Conservation (phyloP, 2,888 invertebrate genomes). For the Microchrysa polita region DNA sequence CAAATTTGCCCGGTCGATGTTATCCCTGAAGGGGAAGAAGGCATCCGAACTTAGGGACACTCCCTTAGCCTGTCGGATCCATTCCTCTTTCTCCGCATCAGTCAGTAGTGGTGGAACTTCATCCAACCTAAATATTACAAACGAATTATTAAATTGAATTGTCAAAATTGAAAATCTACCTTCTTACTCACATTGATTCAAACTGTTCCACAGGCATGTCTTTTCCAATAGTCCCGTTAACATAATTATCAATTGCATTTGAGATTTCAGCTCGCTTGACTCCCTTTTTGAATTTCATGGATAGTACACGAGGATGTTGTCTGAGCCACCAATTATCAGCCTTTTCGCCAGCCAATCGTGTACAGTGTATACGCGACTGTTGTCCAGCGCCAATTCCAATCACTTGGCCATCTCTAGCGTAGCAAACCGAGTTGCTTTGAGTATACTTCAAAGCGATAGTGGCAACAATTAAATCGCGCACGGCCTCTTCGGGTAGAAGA, state of each 20-base stretch:
- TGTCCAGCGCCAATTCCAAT: constrained; percentile 99
- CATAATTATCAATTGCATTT: constrained; percentile 95
- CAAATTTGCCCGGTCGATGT: constrained; percentile 90
- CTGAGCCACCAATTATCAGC: constrained; percentile 98
- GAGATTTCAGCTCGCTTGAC: constrained; percentile 91
- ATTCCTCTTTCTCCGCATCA: constrained; percentile 72
- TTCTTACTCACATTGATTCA: constrained; percentile 75
- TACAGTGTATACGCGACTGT: constrained; percentile 98
- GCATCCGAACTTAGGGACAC: constrained; percentile 95
- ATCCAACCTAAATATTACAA: constrained; percentile 57
- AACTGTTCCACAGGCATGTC: constrained; percentile 84
- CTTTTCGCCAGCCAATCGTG: constrained; percentile 95
- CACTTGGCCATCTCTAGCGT: constrained; percentile 83
- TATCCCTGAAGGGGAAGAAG: constrained; percentile 98
- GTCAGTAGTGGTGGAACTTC: constrained; percentile 76
- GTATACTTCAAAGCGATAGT: constrained; percentile 97
- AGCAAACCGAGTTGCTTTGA: constrained; percentile 98
- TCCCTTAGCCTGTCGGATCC: constrained; percentile 76
- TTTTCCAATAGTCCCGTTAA: constrained; percentile 88
- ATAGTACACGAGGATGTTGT: constrained; percentile 85
- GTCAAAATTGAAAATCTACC: neutral
- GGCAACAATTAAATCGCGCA: constrained; percentile 93
- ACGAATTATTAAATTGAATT: constrained; percentile 28
- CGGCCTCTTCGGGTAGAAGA: constrained; percentile 74
- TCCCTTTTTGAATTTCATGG: constrained; percentile 85